These are phyloP conservation scores for Cuculus canorus DNA, from an alignment of 2,797 vertebrate species.

Conservation along the genomic window DNA sequence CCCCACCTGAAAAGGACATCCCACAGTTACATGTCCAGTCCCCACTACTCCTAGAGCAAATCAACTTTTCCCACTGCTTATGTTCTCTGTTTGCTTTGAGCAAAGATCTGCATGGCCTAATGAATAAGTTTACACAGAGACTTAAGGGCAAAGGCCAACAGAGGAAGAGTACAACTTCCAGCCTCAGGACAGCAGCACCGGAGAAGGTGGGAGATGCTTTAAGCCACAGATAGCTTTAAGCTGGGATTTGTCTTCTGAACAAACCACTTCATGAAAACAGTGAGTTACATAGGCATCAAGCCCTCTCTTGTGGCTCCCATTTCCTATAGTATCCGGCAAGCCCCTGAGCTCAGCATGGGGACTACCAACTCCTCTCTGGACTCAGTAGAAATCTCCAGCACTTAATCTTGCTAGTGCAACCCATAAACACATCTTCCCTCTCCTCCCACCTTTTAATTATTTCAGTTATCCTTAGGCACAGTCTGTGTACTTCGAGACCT, in stretches of 20 bases:
- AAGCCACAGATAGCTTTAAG: neutral
- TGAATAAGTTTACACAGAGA: neutral
- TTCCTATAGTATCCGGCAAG: neutral
- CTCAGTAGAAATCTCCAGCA: neutral
- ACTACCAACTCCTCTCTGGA: neutral
- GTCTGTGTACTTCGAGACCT: neutral
- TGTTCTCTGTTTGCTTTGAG: neutral
- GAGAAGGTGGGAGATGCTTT: neutral
- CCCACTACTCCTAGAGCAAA: neutral
- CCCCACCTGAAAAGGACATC: neutral
- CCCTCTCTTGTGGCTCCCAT: neutral
- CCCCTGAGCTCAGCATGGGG: neutral
- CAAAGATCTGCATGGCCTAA: neutral
- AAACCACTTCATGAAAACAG: neutral
- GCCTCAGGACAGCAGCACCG: neutral
- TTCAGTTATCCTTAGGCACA: neutral
- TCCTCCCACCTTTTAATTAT: neutral
- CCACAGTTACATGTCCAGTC: neutral
- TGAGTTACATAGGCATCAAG: fast-evolving
- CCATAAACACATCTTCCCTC: neutral
- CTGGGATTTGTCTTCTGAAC: neutral
- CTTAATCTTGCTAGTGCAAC: neutral
- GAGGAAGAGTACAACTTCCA: neutral
- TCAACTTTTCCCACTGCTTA: neutral
- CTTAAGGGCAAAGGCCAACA: neutral